These are phyloP conservation scores for Amblyraja radiata DNA, from an alignment of 2,797 vertebrate genomes.

Conservation along the genomic window DNA sequence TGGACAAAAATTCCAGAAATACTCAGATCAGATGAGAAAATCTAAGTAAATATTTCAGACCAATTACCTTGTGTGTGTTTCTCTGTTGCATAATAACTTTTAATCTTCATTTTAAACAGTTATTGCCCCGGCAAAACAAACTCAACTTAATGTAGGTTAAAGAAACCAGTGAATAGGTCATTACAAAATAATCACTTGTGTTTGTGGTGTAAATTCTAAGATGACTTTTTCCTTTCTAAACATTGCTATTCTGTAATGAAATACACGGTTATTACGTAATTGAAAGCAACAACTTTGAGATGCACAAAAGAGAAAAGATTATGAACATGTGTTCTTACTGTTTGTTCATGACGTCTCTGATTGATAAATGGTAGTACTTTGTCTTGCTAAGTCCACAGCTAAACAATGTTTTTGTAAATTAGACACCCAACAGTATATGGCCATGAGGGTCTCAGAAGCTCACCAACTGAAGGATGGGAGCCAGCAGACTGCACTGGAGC, in stretches of 20 bases:
- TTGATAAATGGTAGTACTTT: background rate
- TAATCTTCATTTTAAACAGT: background rate
- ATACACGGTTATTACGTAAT: background rate
- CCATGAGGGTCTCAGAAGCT: conserved; percentile 74
- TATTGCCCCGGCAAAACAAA: background rate
- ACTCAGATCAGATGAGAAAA: too few relatives aligned
- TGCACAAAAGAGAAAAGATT: background rate
- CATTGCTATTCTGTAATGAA: background rate
- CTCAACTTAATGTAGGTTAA: background rate
- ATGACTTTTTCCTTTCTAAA: background rate
- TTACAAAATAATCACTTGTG: background rate
- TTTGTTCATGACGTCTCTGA: background rate
- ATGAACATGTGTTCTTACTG: background rate
- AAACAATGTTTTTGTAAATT: conserved; percentile 9
- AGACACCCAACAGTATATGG: conserved; percentile 76
- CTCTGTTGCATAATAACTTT: background rate
- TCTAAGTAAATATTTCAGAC: too few relatives aligned
- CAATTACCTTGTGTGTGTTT: background rate
- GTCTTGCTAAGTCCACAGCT: background rate
- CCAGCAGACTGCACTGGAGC: conserved; percentile 60
- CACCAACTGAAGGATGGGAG: conserved; percentile 74
- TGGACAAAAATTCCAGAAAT: too few relatives aligned
- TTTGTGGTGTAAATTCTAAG: background rate
- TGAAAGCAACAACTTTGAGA: background rate
- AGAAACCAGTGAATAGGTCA: background rate